phyloP scores from a whole-genome alignment of 92 coral and sea anemone genomes.

The Siderastrea siderea region DNA sequence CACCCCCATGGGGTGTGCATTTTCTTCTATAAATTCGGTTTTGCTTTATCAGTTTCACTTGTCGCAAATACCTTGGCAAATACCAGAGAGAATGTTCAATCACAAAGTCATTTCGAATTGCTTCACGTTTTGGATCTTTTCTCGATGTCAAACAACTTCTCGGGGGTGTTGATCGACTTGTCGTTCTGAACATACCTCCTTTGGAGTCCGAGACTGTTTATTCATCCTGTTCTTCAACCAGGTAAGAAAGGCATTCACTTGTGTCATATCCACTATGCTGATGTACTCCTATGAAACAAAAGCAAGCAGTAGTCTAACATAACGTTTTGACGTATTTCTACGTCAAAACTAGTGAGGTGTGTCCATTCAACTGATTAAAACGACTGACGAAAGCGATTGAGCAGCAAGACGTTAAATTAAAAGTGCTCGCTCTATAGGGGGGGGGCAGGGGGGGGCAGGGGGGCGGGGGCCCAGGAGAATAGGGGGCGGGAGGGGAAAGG shows the following conservation, averaged over 20 bases:
- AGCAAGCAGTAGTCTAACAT: neutral
- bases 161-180: no score
- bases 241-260: constrained; percentile 3
- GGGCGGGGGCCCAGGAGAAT: neutral
- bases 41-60: no score
- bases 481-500: no score
- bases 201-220: neutral
- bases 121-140: no score
- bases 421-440: neutral
- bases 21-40: no score
- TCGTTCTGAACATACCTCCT: constrained; percentile 16
- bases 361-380: neutral
- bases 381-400: no score
- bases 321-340: no score
- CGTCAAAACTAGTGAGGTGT: neutral
- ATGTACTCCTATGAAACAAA: constrained; percentile 13
- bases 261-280: constrained; percentile 13
- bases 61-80: no score
- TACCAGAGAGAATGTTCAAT: no score
- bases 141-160: no score
- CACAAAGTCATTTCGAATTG: no score
- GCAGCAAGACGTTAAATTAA: neutral
- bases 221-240: neutral
- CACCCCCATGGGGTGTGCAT: no score
- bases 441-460: neutral